Evolutionary conservation across 2,888 invertebrate species (phyloP).

Genomic region (Caenorhabditis sp.): DNA sequence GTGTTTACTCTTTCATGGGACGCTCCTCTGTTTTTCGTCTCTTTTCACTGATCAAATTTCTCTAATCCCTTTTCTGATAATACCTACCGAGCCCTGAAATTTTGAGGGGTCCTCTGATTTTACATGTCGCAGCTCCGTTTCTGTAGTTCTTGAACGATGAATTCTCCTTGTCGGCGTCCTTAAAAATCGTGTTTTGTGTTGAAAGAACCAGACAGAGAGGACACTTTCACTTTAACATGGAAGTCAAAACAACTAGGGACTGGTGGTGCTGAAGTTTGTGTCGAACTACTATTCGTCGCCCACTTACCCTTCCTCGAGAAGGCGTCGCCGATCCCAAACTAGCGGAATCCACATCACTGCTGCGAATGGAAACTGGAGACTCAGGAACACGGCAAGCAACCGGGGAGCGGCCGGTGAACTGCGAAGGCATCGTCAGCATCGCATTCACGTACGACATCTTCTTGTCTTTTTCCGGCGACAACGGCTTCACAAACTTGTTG

Average conservation of each 20-base stretch:
- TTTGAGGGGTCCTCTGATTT: constrained; percentile 57
- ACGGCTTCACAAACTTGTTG: constrained; percentile 58
- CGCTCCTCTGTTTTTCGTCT: neutral
- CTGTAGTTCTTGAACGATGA: constrained; percentile 38
- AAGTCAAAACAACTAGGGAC: neutral
- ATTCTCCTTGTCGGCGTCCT: constrained; percentile 56
- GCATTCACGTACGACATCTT: constrained; percentile 74
- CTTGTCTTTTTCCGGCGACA: constrained; percentile 66
- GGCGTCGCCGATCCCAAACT: constrained; percentile 42
- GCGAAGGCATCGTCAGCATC: constrained; percentile 71
- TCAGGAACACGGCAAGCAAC: constrained; percentile 25
- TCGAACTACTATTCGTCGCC: too few species aligned
- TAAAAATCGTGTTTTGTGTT: constrained; percentile 21
- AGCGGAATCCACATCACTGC: constrained; percentile 25
- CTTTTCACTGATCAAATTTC: neutral
- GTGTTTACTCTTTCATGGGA: constrained; percentile 1
- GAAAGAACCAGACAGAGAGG: neutral
- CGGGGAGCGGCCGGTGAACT: constrained; percentile 71
- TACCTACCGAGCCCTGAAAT: constrained; percentile 49
- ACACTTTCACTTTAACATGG: constrained; percentile 1
- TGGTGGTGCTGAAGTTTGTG: constrained; percentile 15
- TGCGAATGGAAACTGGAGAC: constrained; percentile 34
- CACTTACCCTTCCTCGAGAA: constrained; percentile 24
- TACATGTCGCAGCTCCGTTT: constrained; percentile 58
- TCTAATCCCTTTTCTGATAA: constrained; percentile 1